Conservation (phyloP, 2,888 invertebrate genomes). For the Falcaria lacertinaria region DNA sequence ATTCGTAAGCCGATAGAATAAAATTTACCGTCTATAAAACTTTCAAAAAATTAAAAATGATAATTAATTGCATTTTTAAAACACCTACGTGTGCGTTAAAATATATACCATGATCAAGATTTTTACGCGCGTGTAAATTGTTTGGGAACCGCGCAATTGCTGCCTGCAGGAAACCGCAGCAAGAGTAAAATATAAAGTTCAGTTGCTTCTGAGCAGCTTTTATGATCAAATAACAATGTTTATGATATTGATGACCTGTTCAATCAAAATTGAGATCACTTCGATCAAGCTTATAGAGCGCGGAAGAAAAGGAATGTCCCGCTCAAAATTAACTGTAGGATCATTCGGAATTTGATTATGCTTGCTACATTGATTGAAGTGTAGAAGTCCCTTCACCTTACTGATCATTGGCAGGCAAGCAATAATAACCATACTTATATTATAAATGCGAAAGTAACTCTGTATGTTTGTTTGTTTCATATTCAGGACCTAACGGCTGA, state of each 20-base stretch:
- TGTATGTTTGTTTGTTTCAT: no score
- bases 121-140: not conserved
- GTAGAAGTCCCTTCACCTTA: no score
- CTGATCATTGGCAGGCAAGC: no score
- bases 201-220: slow-evolving; percentile 3
- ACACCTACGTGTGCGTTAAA: not conserved
- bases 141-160: not conserved
- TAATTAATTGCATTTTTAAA: not conserved
- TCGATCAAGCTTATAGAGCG: not conserved
- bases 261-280: not conserved
- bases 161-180: not conserved
- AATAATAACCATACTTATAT: no score
- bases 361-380: no score
- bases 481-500: no score
- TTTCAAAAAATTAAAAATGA: not conserved
- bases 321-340: no score
- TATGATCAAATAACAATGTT: slow-evolving; percentile 5
- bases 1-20: no score
- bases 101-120: not conserved
- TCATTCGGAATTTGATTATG: no score
- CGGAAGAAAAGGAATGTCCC: no score
- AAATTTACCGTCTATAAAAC: not conserved
- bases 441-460: no score
- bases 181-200: not conserved
- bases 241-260: not conserved